Percentiles rank a stretch among this genome's conserved stretches.
phyloP scores from a whole-genome alignment of 2,888 invertebrate species.

The Aethes cnicana region DNA sequence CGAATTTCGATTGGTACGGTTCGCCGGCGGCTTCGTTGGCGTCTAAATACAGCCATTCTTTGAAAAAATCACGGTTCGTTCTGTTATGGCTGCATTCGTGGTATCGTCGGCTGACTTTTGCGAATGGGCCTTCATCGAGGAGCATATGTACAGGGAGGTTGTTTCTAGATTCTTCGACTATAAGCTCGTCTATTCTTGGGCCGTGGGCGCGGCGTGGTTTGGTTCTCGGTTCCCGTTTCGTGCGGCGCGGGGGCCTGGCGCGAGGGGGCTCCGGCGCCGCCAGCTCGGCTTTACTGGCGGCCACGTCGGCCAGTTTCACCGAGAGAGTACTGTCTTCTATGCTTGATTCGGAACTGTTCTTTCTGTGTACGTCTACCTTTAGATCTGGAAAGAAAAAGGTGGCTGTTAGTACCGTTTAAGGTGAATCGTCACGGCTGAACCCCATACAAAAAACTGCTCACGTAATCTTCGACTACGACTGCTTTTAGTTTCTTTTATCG shows the following conservation, averaged over 20 bases:
- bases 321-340: conserved; percentile 85
- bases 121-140: conserved; percentile 72
- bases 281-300: conserved; percentile 56
- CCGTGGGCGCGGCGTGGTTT: conserved; percentile 59
- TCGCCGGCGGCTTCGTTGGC: conserved; percentile 67
- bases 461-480: no score
- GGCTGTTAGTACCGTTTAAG: no score
- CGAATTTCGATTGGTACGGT: conserved; percentile 78
- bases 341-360: conserved; percentile 94
- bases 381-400: conserved; percentile 83
- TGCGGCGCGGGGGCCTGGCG: conserved; percentile 52
- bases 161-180: conserved; percentile 62
- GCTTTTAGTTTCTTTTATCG: no score
- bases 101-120: conserved; percentile 70
- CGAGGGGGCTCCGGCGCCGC: conserved; percentile 48
- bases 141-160: conserved; percentile 66
- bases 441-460: no score
- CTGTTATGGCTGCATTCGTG: conserved; percentile 65
- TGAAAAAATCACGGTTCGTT: conserved; percentile 69
- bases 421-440: no score
- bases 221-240: conserved; percentile 62
- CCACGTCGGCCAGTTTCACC: conserved; percentile 62
- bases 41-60: conserved; percentile 74
- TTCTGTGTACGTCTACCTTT: conserved; percentile 96
- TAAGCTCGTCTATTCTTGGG: conserved; percentile 65